These are phyloP conservation scores for Glyptemys insculpta DNA, from an alignment of 2,797 vertebrate species.

Conservation along the genomic window DNA sequence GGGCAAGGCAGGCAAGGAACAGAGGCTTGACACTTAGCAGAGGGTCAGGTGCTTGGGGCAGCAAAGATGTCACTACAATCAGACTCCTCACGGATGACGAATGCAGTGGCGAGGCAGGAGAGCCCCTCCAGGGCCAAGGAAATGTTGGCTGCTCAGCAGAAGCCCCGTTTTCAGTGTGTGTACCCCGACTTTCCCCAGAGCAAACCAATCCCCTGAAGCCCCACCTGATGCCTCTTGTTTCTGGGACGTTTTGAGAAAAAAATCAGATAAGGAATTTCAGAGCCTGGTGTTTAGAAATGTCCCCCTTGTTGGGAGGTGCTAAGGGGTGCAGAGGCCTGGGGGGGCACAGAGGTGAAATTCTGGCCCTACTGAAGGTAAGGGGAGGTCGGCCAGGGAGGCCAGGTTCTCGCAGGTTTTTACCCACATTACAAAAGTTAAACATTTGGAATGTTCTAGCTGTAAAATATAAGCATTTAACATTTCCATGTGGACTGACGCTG, in stretches of 20 bases:
- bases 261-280: background rate
- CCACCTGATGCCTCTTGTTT: background rate
- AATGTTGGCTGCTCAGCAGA: background rate
- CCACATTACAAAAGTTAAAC: background rate
- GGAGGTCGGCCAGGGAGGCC: rapidly evolving
- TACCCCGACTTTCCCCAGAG: rapidly evolving
- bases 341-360: too few relatives aligned
- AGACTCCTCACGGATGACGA: background rate
- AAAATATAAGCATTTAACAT: background rate
- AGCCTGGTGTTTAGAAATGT: rapidly evolving
- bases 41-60: background rate
- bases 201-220: background rate
- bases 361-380: too few relatives aligned
- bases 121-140: background rate
- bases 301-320: background rate
- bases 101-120: background rate
- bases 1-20: too few relatives aligned
- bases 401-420: background rate
- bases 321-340: background rate
- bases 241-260: background rate
- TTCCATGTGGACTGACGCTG: too few relatives aligned
- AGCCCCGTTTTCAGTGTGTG: rapidly evolving
- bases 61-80: rapidly evolving
- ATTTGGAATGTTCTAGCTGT: background rate
- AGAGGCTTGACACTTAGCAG: slow-evolving; percentile 29